Conservation (phyloP, 2,888 invertebrate genomes). For the Deilephila porcellus region DNA sequence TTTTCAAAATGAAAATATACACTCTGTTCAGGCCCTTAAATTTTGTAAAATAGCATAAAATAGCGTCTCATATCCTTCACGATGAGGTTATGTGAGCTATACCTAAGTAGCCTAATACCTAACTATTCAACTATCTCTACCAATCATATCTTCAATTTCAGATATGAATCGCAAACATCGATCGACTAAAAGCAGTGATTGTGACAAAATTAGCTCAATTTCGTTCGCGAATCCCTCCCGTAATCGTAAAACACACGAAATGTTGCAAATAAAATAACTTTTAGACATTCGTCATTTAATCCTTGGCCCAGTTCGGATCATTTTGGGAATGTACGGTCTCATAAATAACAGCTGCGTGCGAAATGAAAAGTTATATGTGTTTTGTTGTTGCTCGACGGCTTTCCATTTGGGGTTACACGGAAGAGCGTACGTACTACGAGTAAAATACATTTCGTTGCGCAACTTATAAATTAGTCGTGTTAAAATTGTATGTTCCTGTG, state of each 20-base stretch:
- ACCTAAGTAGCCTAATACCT: not conserved
- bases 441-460: not conserved
- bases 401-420: constrained; percentile 20
- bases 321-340: constrained; percentile 23
- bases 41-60: no score
- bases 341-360: constrained; percentile 27
- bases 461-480: not conserved
- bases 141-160: not conserved
- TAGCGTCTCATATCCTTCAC: no score
- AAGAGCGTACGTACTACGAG: not conserved
- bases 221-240: not conserved
- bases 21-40: no score
- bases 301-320: constrained; percentile 23
- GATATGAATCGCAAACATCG: not conserved
- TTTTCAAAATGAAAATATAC: no score
- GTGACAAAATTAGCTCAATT: constrained; percentile 12
- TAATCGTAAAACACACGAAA: constrained; percentile 21
- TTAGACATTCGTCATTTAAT: constrained; percentile 24
- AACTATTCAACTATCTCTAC: not conserved
- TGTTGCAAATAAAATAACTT: constrained; percentile 24
- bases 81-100: no score
- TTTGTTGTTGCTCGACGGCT: constrained; percentile 24
- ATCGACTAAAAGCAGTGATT: not conserved
- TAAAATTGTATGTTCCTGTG: not conserved
- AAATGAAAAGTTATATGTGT: constrained; percentile 27